Percentiles rank a stretch among this genome's conserved stretches.
phyloP scores from a whole-genome alignment of 2,888 invertebrate species.

The Agrochola macilenta region DNA sequence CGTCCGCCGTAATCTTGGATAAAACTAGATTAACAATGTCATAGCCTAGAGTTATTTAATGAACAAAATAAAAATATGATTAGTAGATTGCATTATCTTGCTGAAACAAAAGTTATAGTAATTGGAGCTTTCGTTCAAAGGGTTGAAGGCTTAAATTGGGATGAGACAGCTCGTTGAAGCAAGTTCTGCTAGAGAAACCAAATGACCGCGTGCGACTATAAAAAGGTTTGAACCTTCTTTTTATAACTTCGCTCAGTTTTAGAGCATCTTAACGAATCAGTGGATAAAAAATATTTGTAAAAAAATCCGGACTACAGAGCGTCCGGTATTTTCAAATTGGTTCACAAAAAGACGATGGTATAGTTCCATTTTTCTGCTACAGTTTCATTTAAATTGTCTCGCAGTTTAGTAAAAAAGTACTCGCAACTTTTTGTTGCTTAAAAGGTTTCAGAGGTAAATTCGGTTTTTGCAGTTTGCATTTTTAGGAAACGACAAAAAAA shows the following conservation, averaged over 20 bases:
- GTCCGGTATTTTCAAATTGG: conserved; percentile 48
- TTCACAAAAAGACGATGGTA: conserved; percentile 42
- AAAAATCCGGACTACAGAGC: conserved; percentile 38
- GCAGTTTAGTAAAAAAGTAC: conserved; percentile 17
- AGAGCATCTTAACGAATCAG: conserved; percentile 73
- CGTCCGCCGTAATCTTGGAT: conserved; percentile 26
- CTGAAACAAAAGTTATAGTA: neutral
- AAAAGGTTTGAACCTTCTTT: conserved; percentile 58
- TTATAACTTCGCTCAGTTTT: conserved; percentile 66
- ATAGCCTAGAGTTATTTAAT: conserved; percentile 52
- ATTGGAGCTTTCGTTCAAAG: conserved; percentile 6
- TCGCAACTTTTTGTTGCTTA: conserved; percentile 1
- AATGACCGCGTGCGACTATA: conserved; percentile 57
- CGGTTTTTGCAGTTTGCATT: neutral
- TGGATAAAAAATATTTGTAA: conserved; percentile 55
- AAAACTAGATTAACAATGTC: conserved; percentile 53
- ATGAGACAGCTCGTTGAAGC: conserved; percentile 41
- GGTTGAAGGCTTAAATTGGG: conserved; percentile 50
- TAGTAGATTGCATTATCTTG: conserved; percentile 51
- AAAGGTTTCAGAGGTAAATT: conserved; percentile 14
- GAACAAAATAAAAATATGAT: conserved; percentile 52
- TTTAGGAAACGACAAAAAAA: neutral
- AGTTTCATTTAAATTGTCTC: conserved; percentile 47
- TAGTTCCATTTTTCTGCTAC: conserved; percentile 43
- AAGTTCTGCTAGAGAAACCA: conserved; percentile 58